Conservation (phyloP, 2,797 vertebrate genomes). For the Lepilemur septentrionalis region DNA sequence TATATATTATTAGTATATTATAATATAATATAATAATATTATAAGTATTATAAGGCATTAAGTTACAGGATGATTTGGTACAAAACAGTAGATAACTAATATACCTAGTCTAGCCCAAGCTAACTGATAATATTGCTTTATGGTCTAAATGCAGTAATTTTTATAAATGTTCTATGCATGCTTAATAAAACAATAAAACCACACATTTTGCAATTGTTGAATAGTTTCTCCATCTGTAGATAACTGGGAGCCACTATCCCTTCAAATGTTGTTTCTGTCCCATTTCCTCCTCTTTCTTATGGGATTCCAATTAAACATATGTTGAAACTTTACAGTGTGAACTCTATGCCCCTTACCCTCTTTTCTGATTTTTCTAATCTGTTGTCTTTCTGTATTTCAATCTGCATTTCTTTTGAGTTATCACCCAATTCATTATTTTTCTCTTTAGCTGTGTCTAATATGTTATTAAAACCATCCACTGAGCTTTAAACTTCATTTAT, state of each 20-base stretch:
- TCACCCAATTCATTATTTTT: not conserved
- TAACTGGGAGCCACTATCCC: not conserved
- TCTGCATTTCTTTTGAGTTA: not conserved
- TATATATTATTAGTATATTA: too few species aligned
- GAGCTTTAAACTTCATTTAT: not conserved
- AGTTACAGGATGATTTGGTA: not conserved
- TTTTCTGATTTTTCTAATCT: not conserved
- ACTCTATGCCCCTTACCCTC: not conserved
- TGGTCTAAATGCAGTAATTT: not conserved
- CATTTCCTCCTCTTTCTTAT: not conserved
- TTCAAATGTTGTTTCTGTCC: not conserved
- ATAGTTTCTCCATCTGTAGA: not conserved
- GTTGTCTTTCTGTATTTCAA: not conserved
- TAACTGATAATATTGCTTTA: not conserved
- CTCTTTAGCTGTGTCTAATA: not conserved
- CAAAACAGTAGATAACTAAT: not conserved
- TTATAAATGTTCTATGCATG: not conserved
- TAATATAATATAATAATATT: too few species aligned
- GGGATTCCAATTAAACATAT: not conserved
- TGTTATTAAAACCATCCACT: not conserved
- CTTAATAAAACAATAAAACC: not conserved
- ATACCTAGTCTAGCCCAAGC: not conserved
- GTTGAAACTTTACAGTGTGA: not conserved
- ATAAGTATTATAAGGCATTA: not conserved
- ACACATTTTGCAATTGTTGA: not conserved